Evolutionary conservation across 1,140 invertebrate genomes (phyloP), one percentile per base, ranked within the genome.

Genomic region (Radopholus similis): DNA sequence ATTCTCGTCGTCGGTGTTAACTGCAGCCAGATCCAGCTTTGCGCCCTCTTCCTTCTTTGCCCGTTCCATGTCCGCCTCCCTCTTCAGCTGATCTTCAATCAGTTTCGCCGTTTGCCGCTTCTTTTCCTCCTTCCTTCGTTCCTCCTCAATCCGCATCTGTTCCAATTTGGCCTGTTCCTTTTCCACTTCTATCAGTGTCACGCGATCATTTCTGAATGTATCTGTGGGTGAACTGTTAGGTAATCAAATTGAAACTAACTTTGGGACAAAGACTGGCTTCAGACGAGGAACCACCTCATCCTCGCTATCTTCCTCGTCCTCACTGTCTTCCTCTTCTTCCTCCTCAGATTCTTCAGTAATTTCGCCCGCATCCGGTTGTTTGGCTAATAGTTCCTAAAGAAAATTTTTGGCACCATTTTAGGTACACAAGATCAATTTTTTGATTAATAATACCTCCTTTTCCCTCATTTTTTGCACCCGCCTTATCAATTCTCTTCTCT

Each of bases 1-100:
- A 80, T 96, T 94, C 82, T 98, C 96, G 84, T 98, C 95, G 82
- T 96, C 95, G 0, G 95, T 97, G 78, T 90, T 89, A 1, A 98
- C 89, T 78, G 92, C 90, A 73, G 91, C 88, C n/a, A 94, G 85
- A 56, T 85, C 80, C 8, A 62, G 30, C 30, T 62, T 35, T 4
- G 68, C 60, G 28, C 54, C 67, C 40, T 81, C 78, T 64, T 83
- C 74, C 32, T 80, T 75, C 56, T 80, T 84, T 69, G 86, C 85
- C 21, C 77, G 79, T 74, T 86, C 84, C 77, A 78, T 91, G 90
- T 78, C 82, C 57, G 82, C 70, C 70, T 86, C 85, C 58, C 78
- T 66, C 23, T 79, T 87, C 26, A 93, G 88, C 62, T 90, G 90
- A 42, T 93, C 90, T 83, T 96, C 92, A 0, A 96, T 90, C 21